Base-by-base conservation (phyloP, 2,888 invertebrate genomes). In the Nudaria mundana region DNA sequence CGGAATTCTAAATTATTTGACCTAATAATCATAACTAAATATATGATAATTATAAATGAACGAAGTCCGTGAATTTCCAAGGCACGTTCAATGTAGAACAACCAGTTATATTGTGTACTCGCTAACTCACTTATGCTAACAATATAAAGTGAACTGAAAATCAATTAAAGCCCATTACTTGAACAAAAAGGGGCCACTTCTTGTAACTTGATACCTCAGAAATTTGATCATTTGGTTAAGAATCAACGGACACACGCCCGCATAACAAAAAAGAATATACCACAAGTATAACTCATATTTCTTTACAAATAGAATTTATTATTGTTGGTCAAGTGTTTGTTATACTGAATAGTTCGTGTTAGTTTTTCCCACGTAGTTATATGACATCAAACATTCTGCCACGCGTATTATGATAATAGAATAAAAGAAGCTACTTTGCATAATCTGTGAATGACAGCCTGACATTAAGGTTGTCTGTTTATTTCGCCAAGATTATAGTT, bases 351-450 rank as follows among this genome's bases (percentile, higher is more conserved):
- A 47, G 40, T 38, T 40, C 50, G 36, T 78, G 71, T 76, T 75
- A 76, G 71, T 61, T 58, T 80, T 83, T 85, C 84, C 76, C 84
- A 83, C 81, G 80, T 76, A 68, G 68, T 66, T 76, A 76, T 71
- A 68, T 74, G 68, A 74, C 76, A 71, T 76, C 73, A 74, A 76
- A 78, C 71, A 72, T 72, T 72, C 69, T 67, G 67, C 74, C 62
- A 66, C 66, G 71, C 71, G 70, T 71, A 76, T 74, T 81, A 82
- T 77, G 79, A 69, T 78, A 79, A 81, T 82, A 76, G 70, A 75
- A 80, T 78, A 38, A 75, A 77, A 81, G 77, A 76, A 76, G 71
- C 71, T 73, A 72, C 82, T 86, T 84, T 82, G 82, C 83, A 85
- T 86, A 85, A 85, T 83, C 81, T 63, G 66, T 63, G 60, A 69